Conservation (phyloP, 2,888 invertebrate genomes). For the Platycheirus albimanus region DNA sequence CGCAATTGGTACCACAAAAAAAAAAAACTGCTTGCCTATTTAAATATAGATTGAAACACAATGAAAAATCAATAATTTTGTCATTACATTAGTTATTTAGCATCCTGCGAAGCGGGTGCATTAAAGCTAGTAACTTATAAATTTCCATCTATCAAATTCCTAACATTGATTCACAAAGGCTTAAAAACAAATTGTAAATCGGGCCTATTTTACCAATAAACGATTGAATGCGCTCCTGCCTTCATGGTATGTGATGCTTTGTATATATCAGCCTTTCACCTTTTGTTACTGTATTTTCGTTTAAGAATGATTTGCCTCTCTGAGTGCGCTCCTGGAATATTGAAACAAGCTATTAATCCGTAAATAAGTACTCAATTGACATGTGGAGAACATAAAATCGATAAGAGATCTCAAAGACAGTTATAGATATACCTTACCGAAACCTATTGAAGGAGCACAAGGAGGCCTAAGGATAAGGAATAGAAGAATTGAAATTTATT, state of each 20-base stretch:
- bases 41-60: no score
- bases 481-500: constrained; percentile 66
- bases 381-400: constrained; percentile 72
- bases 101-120: no score
- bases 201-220: neutral
- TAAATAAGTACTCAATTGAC: constrained; percentile 71
- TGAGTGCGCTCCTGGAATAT: constrained; percentile 59
- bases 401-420: constrained; percentile 57
- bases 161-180: no score
- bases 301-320: constrained; percentile 54
- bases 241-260: neutral
- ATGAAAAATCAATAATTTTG: no score
- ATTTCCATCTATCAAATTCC: no score
- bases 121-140: no score
- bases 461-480: neutral
- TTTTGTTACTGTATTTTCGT: constrained; percentile 32
- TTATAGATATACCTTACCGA: neutral
- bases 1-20: no score
- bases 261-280: neutral
- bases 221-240: constrained; percentile 8
- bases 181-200: no score
- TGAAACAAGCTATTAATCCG: constrained; percentile 73
- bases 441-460: constrained; percentile 4
- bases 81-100: no score
- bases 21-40: no score